These are phyloP conservation scores for Phaethornis superciliosus DNA, from an alignment of 2,113 vertebrate species.

Conservation along the genomic window DNA sequence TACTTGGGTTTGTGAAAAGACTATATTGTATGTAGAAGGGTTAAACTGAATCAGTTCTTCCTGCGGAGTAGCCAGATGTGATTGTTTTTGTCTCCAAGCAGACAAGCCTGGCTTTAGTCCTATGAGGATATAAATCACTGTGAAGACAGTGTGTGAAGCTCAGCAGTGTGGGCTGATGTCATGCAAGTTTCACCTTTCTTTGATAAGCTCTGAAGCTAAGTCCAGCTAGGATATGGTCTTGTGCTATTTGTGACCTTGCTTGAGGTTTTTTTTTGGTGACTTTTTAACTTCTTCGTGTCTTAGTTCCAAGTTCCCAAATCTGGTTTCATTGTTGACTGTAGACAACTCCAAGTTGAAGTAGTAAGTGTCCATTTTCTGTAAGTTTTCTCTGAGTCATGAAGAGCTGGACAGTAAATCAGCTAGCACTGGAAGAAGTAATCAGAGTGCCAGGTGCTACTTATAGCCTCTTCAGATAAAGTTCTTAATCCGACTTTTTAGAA, in stretches of 20 bases:
- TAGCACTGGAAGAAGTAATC: neutral
- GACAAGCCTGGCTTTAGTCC: neutral
- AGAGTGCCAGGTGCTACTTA: neutral
- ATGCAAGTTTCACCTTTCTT: neutral
- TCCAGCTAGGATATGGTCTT: neutral
- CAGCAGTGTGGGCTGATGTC: neutral
- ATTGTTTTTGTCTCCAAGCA: neutral
- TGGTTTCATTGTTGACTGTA: neutral
- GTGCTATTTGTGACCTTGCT: neutral
- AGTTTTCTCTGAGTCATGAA: neutral
- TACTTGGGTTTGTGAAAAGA: neutral
- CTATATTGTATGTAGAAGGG: neutral
- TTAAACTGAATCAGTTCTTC: neutral
- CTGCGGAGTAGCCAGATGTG: neutral
- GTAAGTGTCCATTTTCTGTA: neutral
- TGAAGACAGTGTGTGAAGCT: neutral
- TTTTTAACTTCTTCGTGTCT: neutral
- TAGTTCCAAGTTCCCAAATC: neutral
- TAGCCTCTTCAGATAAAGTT: neutral
- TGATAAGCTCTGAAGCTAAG: neutral
- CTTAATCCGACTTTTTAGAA: neutral
- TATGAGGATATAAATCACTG: neutral
- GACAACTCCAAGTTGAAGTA: neutral
- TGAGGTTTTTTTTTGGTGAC: accelerated
- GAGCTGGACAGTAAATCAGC: neutral